Conservation (phyloP, 2,888 invertebrate species). For the Agrotis ipsilon region DNA sequence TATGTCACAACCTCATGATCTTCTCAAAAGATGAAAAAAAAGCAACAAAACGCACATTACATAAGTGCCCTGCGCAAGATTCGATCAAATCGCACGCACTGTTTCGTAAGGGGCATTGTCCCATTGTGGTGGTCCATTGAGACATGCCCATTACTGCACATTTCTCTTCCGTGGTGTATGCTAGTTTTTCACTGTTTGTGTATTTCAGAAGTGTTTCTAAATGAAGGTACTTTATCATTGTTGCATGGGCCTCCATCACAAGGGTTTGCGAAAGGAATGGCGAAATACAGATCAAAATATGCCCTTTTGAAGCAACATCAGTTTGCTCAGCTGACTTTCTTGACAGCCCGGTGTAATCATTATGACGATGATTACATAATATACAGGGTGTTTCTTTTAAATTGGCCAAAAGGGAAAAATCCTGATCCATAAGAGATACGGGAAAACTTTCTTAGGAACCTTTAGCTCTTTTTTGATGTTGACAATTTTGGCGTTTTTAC, state of each 20-base stretch:
- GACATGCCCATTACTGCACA: slow-evolving; percentile 47
- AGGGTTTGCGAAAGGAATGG: neutral
- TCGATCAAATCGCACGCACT: slow-evolving; percentile 51
- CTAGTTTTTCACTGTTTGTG: neutral
- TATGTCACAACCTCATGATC: slow-evolving; percentile 20
- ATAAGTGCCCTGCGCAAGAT: slow-evolving; percentile 59
- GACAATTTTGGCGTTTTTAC: no score
- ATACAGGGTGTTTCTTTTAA: no score
- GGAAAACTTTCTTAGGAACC: no score
- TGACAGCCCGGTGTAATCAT: no score
- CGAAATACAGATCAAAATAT: neutral
- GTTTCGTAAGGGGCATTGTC: slow-evolving; percentile 58
- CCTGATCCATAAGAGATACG: no score
- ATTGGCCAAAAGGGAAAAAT: no score
- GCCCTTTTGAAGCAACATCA: neutral
- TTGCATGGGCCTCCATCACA: slow-evolving; percentile 8
- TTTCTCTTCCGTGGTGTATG: slow-evolving; percentile 50
- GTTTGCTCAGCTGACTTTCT: neutral
- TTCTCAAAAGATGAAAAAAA: slow-evolving; percentile 14
- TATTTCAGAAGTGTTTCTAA: neutral
- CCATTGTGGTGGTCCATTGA: slow-evolving; percentile 47
- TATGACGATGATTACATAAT: no score
- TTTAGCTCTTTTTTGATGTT: no score
- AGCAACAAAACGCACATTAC: slow-evolving; percentile 34
- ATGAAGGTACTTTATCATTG: slow-evolving; percentile 20